Conservation (phyloP, 2,888 invertebrate genomes). For the Andrena haemorrhoa region DNA sequence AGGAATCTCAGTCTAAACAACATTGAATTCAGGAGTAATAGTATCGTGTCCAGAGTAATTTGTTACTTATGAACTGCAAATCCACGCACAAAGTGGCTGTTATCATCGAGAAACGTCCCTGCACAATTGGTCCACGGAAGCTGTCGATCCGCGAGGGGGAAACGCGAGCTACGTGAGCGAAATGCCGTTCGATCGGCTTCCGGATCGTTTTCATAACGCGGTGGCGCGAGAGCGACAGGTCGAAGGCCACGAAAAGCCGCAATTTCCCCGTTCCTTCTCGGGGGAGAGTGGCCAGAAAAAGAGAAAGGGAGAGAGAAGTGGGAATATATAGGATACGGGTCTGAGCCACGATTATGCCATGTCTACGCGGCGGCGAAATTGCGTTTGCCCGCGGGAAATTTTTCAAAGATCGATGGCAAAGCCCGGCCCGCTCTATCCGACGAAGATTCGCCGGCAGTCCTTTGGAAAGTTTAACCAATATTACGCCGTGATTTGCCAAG, state of each 20-base stretch:
- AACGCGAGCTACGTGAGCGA: neutral
- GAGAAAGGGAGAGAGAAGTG: neutral
- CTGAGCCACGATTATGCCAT: constrained; percentile 42
- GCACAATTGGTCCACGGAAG: neutral
- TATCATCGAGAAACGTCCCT: neutral
- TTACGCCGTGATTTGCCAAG: constrained; percentile 7
- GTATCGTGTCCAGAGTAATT: neutral
- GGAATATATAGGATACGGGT: constrained; percentile 28
- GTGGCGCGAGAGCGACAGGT: constrained; percentile 15
- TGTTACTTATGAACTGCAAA: neutral
- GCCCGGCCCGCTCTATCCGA: neutral
- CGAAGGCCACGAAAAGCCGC: constrained; percentile 39
- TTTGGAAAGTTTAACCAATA: constrained; percentile 12
- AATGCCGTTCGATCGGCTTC: neutral
- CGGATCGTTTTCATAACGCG: constrained; percentile 26
- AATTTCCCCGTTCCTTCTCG: constrained; percentile 31
- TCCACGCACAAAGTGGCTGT: neutral
- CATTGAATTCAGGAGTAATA: too few relatives aligned
- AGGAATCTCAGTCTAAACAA: too few relatives aligned
- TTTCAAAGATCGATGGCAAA: constrained; percentile 3
- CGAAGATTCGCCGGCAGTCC: neutral
- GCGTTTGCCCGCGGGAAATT: constrained; percentile 26
- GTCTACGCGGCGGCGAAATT: constrained; percentile 25
- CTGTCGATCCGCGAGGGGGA: neutral
- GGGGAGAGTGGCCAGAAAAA: neutral